Conservation (phyloP, 2,113 vertebrate genomes). For the Theristicus caerulescens region DNA sequence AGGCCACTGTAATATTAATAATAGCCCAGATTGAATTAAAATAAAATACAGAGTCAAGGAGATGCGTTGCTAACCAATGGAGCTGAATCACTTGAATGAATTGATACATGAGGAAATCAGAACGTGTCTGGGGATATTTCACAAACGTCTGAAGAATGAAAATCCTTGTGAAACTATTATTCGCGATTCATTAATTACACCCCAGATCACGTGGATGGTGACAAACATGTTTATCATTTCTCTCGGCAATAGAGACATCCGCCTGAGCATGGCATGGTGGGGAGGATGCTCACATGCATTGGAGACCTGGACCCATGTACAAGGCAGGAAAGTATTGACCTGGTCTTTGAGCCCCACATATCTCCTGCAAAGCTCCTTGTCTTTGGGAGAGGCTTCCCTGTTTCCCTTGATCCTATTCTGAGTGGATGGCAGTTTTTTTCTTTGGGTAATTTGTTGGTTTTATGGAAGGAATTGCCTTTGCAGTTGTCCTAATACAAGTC, state of each 20-base stretch:
- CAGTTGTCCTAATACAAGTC: not conserved
- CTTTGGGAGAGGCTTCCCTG: too few species aligned
- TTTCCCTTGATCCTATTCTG: rapidly evolving
- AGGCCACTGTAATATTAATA: not conserved
- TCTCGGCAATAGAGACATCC: not conserved
- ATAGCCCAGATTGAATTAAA: not conserved
- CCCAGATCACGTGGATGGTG: not conserved
- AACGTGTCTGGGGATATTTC: not conserved
- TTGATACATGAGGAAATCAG: not conserved
- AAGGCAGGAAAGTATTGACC: rapidly evolving
- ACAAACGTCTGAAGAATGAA: not conserved
- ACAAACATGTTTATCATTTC: not conserved
- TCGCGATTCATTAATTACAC: not conserved
- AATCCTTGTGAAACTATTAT: conserved; percentile 24
- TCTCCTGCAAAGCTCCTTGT: not conserved
- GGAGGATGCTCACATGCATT: rapidly evolving
- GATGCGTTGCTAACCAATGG: not conserved
- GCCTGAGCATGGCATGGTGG: not conserved
- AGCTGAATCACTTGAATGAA: not conserved
- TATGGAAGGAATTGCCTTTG: not conserved
- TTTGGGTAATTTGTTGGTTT: not conserved
- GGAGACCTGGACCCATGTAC: rapidly evolving
- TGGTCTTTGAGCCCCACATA: not conserved
- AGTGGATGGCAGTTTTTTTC: rapidly evolving
- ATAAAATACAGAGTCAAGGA: not conserved